phyloP scores from a whole-genome alignment of 2,113 vertebrate genomes.

The Alces alces region DNA sequence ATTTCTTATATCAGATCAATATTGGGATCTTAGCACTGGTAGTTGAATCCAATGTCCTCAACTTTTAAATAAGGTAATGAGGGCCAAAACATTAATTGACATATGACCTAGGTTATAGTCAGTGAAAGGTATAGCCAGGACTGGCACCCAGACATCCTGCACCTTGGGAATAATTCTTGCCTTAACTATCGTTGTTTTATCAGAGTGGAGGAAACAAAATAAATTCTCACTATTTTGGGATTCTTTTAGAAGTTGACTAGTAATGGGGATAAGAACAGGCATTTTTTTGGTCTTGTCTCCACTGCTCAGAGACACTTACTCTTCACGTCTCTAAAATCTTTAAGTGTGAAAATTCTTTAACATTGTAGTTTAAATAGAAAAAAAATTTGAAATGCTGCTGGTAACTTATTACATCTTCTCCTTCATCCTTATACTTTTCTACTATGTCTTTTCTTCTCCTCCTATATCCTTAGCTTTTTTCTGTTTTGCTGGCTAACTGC shows the following conservation, averaged over 20 bases:
- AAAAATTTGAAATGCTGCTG: neutral
- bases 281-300: neutral
- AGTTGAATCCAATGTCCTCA: neutral
- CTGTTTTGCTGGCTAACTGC: neutral
- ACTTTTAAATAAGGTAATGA: neutral
- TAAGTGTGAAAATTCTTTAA: conserved; percentile 6
- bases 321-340: neutral
- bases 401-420: neutral
- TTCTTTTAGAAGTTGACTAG: neutral
- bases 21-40: neutral
- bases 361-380: conserved; percentile 19
- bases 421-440: neutral
- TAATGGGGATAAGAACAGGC: neutral
- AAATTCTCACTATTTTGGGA: neutral
- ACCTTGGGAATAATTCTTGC: neutral
- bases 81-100: neutral
- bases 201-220: neutral
- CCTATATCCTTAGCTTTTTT: neutral
- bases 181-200: neutral
- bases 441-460: neutral
- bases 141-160: neutral
- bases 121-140: neutral
- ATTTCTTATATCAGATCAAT: neutral
- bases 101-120: neutral
- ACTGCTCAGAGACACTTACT: neutral